These are phyloP conservation scores for Sebastolobus alascanus DNA, from an alignment of 2,797 vertebrate genomes.

Conservation along the genomic window DNA sequence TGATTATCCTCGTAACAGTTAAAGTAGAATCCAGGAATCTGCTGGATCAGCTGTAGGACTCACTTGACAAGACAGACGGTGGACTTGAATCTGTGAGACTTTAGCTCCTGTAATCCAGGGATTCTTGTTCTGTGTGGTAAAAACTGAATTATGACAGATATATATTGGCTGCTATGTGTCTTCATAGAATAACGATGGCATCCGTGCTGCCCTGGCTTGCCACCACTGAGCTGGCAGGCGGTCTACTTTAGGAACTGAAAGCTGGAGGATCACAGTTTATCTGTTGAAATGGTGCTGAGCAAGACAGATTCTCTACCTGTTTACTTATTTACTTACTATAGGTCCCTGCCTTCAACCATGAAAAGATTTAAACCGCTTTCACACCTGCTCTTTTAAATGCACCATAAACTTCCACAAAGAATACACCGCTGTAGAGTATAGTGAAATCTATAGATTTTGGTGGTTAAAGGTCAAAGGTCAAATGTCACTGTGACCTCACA, in stretches of 20 bases:
- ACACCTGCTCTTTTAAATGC: neutral
- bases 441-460: too few species aligned
- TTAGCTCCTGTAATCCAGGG: conserved; percentile 20
- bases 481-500: too few species aligned
- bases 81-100: conserved; percentile 26
- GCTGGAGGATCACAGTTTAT: neutral
- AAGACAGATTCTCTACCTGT: neutral
- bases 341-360: neutral
- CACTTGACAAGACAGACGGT: neutral
- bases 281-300: neutral
- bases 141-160: conserved; percentile 1
- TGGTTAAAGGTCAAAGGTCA: too few species aligned
- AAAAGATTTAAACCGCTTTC: neutral
- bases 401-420: neutral
- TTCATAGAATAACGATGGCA: neutral
- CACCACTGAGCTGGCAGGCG: neutral
- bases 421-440: too few species aligned
- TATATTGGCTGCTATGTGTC: neutral
- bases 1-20: conserved; percentile 67
- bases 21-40: conserved; percentile 68
- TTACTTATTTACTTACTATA: neutral
- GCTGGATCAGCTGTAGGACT: conserved; percentile 63
- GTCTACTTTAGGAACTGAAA: neutral
- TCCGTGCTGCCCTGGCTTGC: neutral
- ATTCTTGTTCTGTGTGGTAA: neutral